Conservation (phyloP, 2,797 vertebrate genomes). For the Toxotes lorentzi region DNA sequence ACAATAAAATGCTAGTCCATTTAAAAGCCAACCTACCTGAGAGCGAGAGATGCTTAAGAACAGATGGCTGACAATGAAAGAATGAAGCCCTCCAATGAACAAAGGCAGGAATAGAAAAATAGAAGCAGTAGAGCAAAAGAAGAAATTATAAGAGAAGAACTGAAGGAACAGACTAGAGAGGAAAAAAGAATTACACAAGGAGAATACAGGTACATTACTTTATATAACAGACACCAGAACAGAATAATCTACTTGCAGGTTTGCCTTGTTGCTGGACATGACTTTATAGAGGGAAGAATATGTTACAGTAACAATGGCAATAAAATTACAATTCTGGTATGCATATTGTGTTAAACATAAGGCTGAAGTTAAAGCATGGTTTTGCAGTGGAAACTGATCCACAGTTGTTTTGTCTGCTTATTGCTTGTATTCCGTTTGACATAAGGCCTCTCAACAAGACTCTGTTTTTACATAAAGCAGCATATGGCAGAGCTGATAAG, state of each 20-base stretch:
- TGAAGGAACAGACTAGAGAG: not conserved
- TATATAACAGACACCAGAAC: not conserved
- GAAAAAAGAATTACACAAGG: not conserved
- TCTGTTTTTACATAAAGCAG: constrained; percentile 61
- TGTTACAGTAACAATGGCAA: not conserved
- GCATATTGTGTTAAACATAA: not conserved
- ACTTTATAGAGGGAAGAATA: constrained; percentile 7
- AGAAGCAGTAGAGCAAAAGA: not conserved
- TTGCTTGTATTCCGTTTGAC: constrained; percentile 38
- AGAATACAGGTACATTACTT: not conserved
- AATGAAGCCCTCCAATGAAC: constrained; percentile 8
- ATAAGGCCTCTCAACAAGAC: constrained; percentile 69
- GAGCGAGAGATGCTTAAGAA: not conserved
- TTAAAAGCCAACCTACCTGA: not conserved
- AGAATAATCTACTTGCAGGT: constrained; percentile 4
- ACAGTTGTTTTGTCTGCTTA: constrained; percentile 2
- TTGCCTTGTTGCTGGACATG: constrained; percentile 6
- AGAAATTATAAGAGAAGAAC: not conserved
- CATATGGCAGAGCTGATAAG: constrained; percentile 72
- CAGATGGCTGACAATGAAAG: constrained; percentile 23
- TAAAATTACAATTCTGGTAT: not conserved
- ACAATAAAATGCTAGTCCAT: not conserved
- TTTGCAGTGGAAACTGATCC: not conserved
- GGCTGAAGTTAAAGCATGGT: not conserved
- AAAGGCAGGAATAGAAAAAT: not conserved